phyloP scores from a whole-genome alignment of 2,888 invertebrate genomes.

The Julus scandinavius region DNA sequence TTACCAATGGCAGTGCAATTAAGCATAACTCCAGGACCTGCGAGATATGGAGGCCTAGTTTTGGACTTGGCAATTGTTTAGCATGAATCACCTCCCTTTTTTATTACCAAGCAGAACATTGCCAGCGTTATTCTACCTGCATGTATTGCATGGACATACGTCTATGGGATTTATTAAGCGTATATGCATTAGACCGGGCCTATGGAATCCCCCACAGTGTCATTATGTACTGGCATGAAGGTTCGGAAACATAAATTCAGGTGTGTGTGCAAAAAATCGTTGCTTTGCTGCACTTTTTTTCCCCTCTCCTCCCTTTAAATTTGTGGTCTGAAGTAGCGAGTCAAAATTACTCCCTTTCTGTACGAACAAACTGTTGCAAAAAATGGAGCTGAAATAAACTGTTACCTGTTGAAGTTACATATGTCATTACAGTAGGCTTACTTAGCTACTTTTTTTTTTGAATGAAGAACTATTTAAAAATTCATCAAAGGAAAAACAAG shows the following conservation, averaged over 20 bases:
- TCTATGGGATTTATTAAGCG: constrained; percentile 14
- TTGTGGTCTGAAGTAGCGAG: background rate
- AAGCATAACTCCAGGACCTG: constrained; percentile 29
- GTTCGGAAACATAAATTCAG: background rate
- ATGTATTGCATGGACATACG: background rate
- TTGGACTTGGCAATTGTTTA: constrained; percentile 4
- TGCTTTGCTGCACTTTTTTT: too few relatives aligned
- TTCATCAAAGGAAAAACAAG: too few relatives aligned
- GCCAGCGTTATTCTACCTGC: background rate
- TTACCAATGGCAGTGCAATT: constrained; percentile 22
- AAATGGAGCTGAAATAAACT: background rate
- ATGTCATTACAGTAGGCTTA: too few relatives aligned
- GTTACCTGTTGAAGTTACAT: too few relatives aligned
- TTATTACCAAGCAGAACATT: background rate
- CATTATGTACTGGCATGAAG: background rate
- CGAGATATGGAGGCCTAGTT: background rate
- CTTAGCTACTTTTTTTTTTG: too few relatives aligned
- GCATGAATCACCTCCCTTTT: constrained; percentile 4
- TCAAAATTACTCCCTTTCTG: background rate
- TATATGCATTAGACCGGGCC: background rate
- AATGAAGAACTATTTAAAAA: too few relatives aligned
- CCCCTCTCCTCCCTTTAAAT: background rate
- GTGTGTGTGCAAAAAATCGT: background rate
- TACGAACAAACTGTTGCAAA: background rate
- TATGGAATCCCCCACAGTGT: constrained; percentile 12